A percentile compares a stretch with the other conserved stretches of the same genome.
Evolutionary conservation across 2,888 invertebrate species (phyloP).

Genomic region (Habrosyne pyritoides): DNA sequence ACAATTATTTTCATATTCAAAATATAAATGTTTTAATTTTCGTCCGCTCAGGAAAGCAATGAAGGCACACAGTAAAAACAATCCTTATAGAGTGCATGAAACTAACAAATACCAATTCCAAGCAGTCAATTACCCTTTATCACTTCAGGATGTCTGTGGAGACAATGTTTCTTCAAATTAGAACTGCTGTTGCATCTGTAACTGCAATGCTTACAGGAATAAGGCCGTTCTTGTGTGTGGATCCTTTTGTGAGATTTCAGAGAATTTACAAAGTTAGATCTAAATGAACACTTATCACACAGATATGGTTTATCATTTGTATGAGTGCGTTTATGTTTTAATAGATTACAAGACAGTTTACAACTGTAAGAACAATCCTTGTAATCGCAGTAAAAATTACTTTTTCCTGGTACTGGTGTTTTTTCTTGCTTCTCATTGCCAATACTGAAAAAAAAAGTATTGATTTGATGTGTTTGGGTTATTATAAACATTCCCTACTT

Average conservation of each 20-base stretch:
- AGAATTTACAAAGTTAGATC: slow-evolving; percentile 76
- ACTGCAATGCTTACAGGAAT: slow-evolving; percentile 62
- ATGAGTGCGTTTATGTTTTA: slow-evolving; percentile 72
- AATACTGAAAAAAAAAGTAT: slow-evolving; percentile 44
- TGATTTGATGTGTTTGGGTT: background rate
- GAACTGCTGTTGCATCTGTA: slow-evolving; percentile 78
- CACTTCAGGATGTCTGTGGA: slow-evolving; percentile 51
- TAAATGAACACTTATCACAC: slow-evolving; percentile 75
- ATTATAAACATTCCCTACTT: too few species aligned
- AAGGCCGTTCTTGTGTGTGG: slow-evolving; percentile 70
- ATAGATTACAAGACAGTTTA: slow-evolving; percentile 75
- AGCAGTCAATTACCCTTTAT: slow-evolving; percentile 14
- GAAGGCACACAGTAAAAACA: too few species aligned
- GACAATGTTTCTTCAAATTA: slow-evolving; percentile 75
- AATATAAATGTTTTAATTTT: too few species aligned
- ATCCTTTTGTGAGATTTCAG: slow-evolving; percentile 71
- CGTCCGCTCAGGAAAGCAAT: background rate
- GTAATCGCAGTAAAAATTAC: slow-evolving; percentile 74
- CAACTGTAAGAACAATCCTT: slow-evolving; percentile 81
- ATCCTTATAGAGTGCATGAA: too few species aligned
- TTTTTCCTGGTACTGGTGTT: slow-evolving; percentile 68
- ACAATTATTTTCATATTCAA: too few species aligned
- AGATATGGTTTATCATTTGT: slow-evolving; percentile 72
- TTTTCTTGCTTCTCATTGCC: slow-evolving; percentile 68
- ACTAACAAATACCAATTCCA: slow-evolving; percentile 11